phyloP scores from a whole-genome alignment of 64 coral and sea anemone genomes.

The Montipora sp. region DNA sequence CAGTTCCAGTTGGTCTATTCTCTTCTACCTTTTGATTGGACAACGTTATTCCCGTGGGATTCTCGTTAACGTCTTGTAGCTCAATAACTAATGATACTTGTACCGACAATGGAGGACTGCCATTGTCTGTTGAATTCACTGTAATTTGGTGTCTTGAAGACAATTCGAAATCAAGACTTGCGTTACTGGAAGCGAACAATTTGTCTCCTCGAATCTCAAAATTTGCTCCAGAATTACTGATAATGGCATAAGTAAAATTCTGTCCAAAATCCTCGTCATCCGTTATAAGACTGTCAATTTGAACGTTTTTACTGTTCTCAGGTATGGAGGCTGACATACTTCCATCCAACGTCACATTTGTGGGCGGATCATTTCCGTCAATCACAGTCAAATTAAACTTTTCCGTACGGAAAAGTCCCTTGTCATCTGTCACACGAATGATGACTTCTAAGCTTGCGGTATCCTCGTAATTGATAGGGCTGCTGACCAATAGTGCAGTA shows the following conservation, averaged over 20 bases:
- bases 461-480: constrained; percentile 67
- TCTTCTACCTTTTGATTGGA: constrained; percentile 64
- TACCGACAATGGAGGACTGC: constrained; percentile 32
- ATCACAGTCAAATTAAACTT: constrained; percentile 68
- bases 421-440: constrained; percentile 72
- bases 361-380: constrained; percentile 78
- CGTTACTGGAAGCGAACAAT: constrained; percentile 38
- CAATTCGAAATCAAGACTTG: constrained; percentile 61
- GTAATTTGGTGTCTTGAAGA: constrained; percentile 25
- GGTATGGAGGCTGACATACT: constrained; percentile 38
- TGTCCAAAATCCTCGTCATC: constrained; percentile 66
- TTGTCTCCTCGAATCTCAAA: constrained; percentile 64
- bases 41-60: constrained; percentile 65
- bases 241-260: constrained; percentile 45
- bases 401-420: constrained; percentile 66
- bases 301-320: constrained; percentile 71
- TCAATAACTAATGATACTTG: constrained; percentile 40
- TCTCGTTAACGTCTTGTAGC: constrained; percentile 82
- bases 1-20: constrained; percentile 66
- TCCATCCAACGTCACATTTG: constrained; percentile 75
- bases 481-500: constrained; percentile 62
- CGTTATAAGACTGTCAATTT: constrained; percentile 64
- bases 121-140: constrained; percentile 66
- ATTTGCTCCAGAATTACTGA: constrained; percentile 43
- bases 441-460: constrained; percentile 54